Evolutionary conservation across 2,113 vertebrate genomes (phyloP).

Genomic region (Phaetusa simplex): DNA sequence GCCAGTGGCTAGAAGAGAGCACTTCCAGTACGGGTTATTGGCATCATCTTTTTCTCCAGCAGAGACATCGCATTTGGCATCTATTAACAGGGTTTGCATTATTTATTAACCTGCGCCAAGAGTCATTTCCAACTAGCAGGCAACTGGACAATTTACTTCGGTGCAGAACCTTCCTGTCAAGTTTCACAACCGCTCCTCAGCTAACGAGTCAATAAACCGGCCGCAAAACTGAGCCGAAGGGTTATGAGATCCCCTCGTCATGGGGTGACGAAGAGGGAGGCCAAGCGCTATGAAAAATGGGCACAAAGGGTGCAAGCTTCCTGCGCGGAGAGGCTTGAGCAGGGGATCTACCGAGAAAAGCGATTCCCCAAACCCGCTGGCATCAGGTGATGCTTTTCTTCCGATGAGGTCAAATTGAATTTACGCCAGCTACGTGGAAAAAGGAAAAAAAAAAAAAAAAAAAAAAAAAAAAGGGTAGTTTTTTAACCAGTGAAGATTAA

Average conservation of each 20-base stretch:
- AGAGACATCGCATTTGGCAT: background rate
- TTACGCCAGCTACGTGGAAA: background rate
- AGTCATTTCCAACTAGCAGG: slow-evolving; percentile 12
- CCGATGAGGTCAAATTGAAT: background rate
- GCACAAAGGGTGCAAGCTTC: fast-evolving
- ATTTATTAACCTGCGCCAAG: slow-evolving; percentile 61
- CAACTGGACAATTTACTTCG: background rate
- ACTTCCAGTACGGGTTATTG: background rate
- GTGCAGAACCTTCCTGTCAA: background rate
- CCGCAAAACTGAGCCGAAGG: background rate
- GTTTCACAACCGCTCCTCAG: background rate
- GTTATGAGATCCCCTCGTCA: background rate
- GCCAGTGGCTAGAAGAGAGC: background rate
- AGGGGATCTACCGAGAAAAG: background rate
- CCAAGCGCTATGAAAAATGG: fast-evolving
- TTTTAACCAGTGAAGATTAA: background rate
- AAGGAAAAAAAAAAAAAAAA: background rate
- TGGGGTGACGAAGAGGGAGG: background rate
- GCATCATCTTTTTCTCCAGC: slow-evolving; percentile 12
- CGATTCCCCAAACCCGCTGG: background rate
- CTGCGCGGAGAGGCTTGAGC: fast-evolving
- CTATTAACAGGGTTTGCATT: slow-evolving; percentile 51
- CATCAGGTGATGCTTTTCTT: background rate
- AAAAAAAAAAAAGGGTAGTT: background rate
- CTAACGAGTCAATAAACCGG: background rate